phyloP scores from a whole-genome alignment of 2,888 invertebrate species.

The Drosophila eohydei region DNA sequence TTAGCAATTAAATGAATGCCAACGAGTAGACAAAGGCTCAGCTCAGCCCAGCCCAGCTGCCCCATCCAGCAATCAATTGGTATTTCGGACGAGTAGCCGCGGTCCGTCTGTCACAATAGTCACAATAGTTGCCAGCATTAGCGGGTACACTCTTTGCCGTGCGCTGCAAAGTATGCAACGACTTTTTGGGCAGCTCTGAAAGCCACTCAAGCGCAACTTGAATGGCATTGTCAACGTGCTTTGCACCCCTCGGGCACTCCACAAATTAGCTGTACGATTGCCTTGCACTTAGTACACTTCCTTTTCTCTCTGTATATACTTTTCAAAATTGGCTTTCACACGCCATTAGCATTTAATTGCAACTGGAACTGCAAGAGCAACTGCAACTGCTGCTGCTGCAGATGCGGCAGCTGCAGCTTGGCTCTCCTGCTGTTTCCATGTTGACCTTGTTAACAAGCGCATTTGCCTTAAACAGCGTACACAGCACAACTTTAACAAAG shows the following conservation, averaged over 20 bases:
- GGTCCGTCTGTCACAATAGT: constrained; percentile 9
- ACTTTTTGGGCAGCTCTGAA: constrained; percentile 56
- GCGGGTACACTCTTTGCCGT: constrained; percentile 31
- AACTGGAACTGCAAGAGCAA: constrained; percentile 11
- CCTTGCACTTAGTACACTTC: constrained; percentile 66
- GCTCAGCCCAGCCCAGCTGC: background rate
- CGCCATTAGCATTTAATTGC: constrained; percentile 82
- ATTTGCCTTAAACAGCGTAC: constrained; percentile 66
- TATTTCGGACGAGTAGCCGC: background rate
- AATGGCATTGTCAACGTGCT: constrained; percentile 49
- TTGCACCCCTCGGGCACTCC: constrained; percentile 25
- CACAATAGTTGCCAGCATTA: constrained; percentile 54
- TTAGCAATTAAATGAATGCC: constrained; percentile 68
- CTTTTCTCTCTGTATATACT: constrained; percentile 66
- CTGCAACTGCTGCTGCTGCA: constrained; percentile 1
- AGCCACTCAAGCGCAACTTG: constrained; percentile 63
- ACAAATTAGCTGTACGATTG: constrained; percentile 72
- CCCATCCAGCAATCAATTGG: constrained; percentile 39
- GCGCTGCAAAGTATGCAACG: constrained; percentile 52
- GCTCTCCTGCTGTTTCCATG: constrained; percentile 24
- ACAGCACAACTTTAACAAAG: constrained; percentile 24
- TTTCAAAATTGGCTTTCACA: constrained; percentile 79
- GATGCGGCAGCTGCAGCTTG: constrained; percentile 10
- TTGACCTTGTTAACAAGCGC: constrained; percentile 70
- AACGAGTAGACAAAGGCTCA: constrained; percentile 41